Evolutionary conservation across 2,888 invertebrate species (phyloP).

Genomic region (Miltochrista miniata): DNA sequence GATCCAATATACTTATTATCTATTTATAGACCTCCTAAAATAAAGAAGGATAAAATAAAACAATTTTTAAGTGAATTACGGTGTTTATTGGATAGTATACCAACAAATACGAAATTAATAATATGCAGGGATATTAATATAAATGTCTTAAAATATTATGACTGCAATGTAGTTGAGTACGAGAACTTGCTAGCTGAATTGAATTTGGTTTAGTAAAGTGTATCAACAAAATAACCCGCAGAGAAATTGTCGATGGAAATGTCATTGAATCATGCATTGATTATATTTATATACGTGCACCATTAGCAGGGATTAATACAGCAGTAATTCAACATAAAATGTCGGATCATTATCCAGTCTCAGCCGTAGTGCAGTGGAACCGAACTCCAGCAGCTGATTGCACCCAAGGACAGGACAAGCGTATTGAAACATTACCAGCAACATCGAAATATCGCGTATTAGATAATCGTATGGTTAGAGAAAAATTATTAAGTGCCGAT

Average conservation of each 20-base stretch:
- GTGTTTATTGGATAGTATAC: background rate
- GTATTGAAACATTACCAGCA: too few species aligned
- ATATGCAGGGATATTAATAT: slow-evolving; percentile 6
- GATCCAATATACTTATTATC: slow-evolving; percentile 3
- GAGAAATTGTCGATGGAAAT: slow-evolving; percentile 2
- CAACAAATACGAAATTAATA: background rate
- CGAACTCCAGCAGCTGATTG: background rate
- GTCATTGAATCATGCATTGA: slow-evolving; percentile 4
- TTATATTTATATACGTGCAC: slow-evolving; percentile 4
- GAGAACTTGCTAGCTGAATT: background rate
- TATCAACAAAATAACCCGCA: background rate
- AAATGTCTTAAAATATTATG: slow-evolving; percentile 1
- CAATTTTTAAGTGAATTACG: slow-evolving; percentile 1
- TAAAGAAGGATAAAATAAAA: slow-evolving; percentile 6
- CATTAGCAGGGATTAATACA: background rate
- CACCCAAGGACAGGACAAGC: too few species aligned
- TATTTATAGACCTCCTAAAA: slow-evolving; percentile 5
- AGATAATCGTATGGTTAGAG: slow-evolving; percentile 2
- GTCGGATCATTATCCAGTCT: slow-evolving; percentile 5
- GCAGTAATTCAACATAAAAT: slow-evolving; percentile 2
- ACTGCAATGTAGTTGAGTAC: background rate
- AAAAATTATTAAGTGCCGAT: background rate
- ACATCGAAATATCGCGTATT: background rate
- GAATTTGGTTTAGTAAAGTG: background rate
- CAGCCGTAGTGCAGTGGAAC: slow-evolving; percentile 1